A percentile compares a stretch with the other conserved stretches of the same genome.
phyloP scores from a whole-genome alignment of 1,140 invertebrate genomes.

The Lepidurus packardi region DNA sequence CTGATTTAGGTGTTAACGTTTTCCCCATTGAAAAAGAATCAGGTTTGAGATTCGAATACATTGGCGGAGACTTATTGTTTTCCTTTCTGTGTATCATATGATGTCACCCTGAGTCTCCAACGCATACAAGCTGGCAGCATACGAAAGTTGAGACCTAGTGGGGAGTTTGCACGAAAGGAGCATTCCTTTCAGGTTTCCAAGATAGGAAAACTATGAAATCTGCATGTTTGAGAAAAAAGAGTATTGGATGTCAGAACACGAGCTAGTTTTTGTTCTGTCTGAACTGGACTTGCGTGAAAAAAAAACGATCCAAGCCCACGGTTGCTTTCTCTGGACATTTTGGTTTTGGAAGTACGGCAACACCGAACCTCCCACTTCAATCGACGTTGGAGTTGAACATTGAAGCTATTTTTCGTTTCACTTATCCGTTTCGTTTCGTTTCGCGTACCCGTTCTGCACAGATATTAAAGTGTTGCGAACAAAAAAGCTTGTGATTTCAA shows the following conservation, averaged over 20 bases:
- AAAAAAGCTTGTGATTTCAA: background rate
- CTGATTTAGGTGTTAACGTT: background rate
- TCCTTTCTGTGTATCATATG: background rate
- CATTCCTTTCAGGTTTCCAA: background rate
- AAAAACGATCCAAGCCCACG: background rate
- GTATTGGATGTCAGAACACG: background rate
- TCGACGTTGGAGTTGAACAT: too few species aligned
- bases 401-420: background rate
- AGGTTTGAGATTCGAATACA: background rate
- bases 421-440: background rate
- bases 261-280: background rate
- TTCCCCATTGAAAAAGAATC: background rate
- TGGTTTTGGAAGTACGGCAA: too few species aligned
- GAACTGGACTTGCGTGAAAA: background rate
- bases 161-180: background rate
- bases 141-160: background rate
- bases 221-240: background rate
- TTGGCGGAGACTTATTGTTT: background rate
- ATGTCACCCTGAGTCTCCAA: background rate
- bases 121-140: background rate
- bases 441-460: background rate
- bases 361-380: too few species aligned
- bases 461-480: background rate
- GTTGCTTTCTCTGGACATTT: background rate
- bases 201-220: background rate